Conservation (phyloP, 2,797 vertebrate genomes). For the Leuciscus waleckii region DNA sequence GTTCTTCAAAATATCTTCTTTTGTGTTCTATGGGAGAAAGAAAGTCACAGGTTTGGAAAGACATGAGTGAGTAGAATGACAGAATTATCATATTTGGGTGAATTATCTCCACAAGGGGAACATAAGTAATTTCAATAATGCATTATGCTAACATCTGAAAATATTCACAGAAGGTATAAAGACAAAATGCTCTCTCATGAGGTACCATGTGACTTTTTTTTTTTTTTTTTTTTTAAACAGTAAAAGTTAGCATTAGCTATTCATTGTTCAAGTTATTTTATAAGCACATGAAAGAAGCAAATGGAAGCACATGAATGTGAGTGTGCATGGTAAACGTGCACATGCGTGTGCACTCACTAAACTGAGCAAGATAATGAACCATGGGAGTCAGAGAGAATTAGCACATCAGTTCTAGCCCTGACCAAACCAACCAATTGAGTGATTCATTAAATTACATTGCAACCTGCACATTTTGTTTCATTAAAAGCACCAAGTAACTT, state of each 20-base stretch:
- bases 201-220: too few relatives aligned
- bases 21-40: background rate
- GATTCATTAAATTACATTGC: constrained; percentile 7
- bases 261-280: background rate
- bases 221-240: background rate
- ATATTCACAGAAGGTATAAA: background rate
- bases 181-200: background rate
- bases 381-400: constrained; percentile 34
- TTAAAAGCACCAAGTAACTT: background rate
- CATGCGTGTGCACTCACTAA: constrained; percentile 35
- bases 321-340: background rate
- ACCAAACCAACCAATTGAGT: background rate
- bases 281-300: background rate
- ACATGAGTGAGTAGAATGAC: background rate
- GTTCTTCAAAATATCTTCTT: background rate
- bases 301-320: background rate
- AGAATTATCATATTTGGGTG: background rate
- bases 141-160: background rate
- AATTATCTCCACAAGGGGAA: background rate
- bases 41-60: background rate
- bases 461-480: background rate
- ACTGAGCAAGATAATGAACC: constrained; percentile 50
- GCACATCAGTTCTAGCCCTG: background rate
- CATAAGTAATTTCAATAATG: background rate
- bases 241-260: background rate